Evolutionary conservation across 2,797 vertebrate species (phyloP).

Genomic region (Odontamblyopus lacepedii): DNA sequence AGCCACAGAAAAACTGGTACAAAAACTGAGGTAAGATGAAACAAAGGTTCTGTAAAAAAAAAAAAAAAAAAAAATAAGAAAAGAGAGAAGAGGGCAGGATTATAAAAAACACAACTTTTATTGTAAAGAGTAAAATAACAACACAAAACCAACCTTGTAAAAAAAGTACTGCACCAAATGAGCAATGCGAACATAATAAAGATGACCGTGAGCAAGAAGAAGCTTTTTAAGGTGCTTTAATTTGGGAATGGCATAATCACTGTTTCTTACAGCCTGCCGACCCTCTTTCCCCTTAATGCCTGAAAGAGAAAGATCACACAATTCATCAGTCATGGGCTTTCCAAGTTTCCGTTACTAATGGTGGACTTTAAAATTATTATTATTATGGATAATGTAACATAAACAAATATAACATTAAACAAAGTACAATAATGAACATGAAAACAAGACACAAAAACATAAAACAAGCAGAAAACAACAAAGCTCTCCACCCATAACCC

Average conservation of each 20-base stretch:
- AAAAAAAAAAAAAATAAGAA: not conserved
- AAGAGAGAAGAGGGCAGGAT: constrained; percentile 31
- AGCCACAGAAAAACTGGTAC: constrained; percentile 99
- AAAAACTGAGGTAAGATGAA: constrained; percentile 99
- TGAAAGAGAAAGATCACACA: constrained; percentile 49
- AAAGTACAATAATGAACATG: too few relatives aligned
- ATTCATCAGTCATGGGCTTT: not conserved
- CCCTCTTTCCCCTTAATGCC: constrained; percentile 98
- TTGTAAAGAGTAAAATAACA: not conserved
- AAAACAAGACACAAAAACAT: too few relatives aligned
- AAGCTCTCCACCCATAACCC: too few relatives aligned
- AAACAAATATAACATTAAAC: too few relatives aligned
- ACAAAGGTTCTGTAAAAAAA: constrained; percentile 89
- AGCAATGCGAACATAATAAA: constrained; percentile 97
- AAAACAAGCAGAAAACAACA: too few relatives aligned
- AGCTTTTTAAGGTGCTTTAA: constrained; percentile 95
- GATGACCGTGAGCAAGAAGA: constrained; percentile 93
- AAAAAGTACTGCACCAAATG: constrained; percentile 99
- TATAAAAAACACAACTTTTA: constrained; percentile 9
- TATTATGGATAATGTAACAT: too few relatives aligned
- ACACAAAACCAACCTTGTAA: constrained; percentile 87
- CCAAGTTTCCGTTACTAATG: too few relatives aligned
- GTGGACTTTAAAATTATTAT: not conserved
- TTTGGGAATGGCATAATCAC: constrained; percentile 96
- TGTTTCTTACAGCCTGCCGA: constrained; percentile 95